phyloP scores from a whole-genome alignment of 37 sponge, comb jelly and placozoan species.

The Chondrosia reniformis region DNA sequence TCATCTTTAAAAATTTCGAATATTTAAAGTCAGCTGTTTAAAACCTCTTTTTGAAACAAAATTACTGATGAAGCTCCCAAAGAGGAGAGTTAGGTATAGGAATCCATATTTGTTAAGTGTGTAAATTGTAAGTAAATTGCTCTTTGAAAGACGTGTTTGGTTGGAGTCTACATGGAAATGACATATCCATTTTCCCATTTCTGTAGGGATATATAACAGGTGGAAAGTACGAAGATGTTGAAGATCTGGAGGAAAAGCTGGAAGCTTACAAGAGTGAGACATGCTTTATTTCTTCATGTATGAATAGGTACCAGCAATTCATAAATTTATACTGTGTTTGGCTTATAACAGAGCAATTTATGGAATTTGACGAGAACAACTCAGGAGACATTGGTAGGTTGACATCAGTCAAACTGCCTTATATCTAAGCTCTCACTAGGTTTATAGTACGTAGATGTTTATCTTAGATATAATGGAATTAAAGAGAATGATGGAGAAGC shows the following conservation, averaged over 20 bases:
- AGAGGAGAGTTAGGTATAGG: too few species aligned
- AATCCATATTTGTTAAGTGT: too few species aligned
- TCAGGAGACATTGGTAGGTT: conserved; percentile 90
- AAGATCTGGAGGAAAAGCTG: conserved; percentile 78
- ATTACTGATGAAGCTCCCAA: too few species aligned
- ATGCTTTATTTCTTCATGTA: too few species aligned
- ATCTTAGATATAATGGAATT: conserved; percentile 87
- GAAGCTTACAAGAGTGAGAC: conserved; percentile 79
- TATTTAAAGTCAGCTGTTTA: too few species aligned
- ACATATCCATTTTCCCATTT: not conserved
- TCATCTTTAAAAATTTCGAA: too few species aligned
- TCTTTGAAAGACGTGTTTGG: not conserved
- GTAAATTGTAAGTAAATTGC: not conserved
- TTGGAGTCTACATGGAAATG: not conserved
- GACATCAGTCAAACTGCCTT: not conserved
- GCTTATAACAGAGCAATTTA: conserved; percentile 73
- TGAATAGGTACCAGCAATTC: too few species aligned
- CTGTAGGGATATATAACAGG: conserved; percentile 40
- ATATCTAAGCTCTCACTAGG: not conserved
- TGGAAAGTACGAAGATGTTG: conserved; percentile 85
- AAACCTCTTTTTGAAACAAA: too few species aligned
- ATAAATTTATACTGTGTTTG: too few species aligned
- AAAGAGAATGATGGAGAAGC: conserved; percentile 96
- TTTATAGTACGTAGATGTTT: not conserved
- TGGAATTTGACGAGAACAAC: conserved; percentile 93